These are phyloP conservation scores for Aleadryas rufinucha DNA, from an alignment of 2,113 vertebrate species.

Conservation along the genomic window DNA sequence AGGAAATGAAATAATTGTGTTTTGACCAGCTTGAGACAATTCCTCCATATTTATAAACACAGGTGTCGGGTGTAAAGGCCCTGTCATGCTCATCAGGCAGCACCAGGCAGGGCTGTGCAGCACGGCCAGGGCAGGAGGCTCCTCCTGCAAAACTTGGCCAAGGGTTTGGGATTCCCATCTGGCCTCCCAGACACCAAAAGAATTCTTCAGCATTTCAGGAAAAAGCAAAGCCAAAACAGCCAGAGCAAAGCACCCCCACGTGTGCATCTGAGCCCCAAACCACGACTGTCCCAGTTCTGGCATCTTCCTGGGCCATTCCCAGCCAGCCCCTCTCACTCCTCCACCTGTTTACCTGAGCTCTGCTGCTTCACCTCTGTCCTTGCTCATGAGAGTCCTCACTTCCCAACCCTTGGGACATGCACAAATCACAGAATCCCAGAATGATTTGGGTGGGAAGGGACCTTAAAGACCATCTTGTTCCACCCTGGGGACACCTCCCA, in stretches of 20 bases:
- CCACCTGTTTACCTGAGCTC: fast-evolving
- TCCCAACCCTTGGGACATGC: neutral
- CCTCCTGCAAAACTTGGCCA: neutral
- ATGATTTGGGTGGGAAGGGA: neutral
- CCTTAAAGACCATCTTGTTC: fast-evolving
- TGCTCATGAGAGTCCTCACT: neutral
- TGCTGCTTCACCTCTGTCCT: neutral
- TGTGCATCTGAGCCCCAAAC: fast-evolving
- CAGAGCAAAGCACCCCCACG: neutral
- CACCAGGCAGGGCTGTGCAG: neutral
- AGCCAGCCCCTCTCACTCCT: neutral
- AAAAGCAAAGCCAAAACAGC: neutral
- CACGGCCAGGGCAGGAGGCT: neutral
- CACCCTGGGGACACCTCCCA: neutral
- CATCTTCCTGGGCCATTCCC: fast-evolving
- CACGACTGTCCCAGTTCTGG: neutral
- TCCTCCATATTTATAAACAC: conserved; percentile 24
- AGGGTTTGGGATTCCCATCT: neutral
- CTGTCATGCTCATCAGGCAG: neutral
- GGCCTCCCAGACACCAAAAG: neutral
- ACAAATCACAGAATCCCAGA: neutral
- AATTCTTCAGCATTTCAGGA: neutral
- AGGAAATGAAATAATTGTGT: conserved; percentile 74
- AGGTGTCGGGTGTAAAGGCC: neutral
- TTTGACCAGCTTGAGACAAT: conserved; percentile 62